Evolutionary conservation across 2,113 vertebrate genomes (phyloP).

Genomic region (Oncorhynchus nerka): DNA sequence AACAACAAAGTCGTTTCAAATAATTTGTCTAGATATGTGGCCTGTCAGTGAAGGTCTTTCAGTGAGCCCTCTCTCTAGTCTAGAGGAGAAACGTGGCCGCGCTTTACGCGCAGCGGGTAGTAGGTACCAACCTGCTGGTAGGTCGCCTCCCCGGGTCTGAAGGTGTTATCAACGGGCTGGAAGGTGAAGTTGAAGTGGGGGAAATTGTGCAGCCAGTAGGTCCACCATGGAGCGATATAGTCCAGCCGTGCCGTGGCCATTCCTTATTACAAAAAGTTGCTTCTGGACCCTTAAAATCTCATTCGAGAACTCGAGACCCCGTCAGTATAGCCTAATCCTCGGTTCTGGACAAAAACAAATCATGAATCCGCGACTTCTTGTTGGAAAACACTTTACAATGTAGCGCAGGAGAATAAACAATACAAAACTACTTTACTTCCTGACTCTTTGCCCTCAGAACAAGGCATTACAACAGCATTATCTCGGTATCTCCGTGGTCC

Average conservation of each 20-base stretch:
- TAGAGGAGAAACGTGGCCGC: background rate
- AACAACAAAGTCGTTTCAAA: no score
- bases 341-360: slow-evolving; percentile 13
- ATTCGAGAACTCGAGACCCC: slow-evolving; percentile 6
- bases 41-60: no score
- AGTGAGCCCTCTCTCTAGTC: no score
- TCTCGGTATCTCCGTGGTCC: slow-evolving; percentile 33
- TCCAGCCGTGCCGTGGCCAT: slow-evolving; percentile 82
- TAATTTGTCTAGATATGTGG: no score
- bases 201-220: slow-evolving; percentile 89
- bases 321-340: slow-evolving; percentile 11
- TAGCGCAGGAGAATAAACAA: slow-evolving; percentile 18
- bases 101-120: background rate
- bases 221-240: slow-evolving; percentile 92
- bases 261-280: slow-evolving; percentile 39
- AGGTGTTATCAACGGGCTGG: slow-evolving; percentile 74
- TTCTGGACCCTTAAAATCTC: slow-evolving; percentile 14
- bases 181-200: slow-evolving; percentile 80
- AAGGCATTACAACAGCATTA: slow-evolving; percentile 7
- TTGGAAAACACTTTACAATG: background rate
- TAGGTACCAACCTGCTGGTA: slow-evolving; percentile 84
- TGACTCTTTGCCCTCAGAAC: slow-evolving; percentile 1
- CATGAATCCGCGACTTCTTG: background rate
- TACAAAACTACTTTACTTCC: slow-evolving; percentile 37
- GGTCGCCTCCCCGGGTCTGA: slow-evolving; percentile 78